Conservation (phyloP, 2,797 vertebrate genomes). For the Oreonectes daqikongensis region DNA sequence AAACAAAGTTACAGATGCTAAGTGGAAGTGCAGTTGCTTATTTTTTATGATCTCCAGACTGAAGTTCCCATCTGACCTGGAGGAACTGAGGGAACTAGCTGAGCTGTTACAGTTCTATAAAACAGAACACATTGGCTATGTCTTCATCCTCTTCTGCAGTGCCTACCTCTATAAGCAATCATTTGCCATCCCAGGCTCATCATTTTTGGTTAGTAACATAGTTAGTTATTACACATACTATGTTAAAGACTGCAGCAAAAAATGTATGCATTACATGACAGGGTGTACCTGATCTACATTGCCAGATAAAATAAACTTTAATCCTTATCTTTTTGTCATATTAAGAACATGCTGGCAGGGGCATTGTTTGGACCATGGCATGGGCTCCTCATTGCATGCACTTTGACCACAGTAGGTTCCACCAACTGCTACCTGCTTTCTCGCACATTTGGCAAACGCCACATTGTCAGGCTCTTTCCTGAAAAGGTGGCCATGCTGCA, state of each 20-base stretch:
- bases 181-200: slow-evolving; percentile 95
- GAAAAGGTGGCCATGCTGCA: slow-evolving; percentile 88
- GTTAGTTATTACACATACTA: no score
- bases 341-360: slow-evolving; percentile 79
- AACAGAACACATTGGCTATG: slow-evolving; percentile 82
- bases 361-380: slow-evolving; percentile 94
- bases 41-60: slow-evolving; percentile 66
- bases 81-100: slow-evolving; percentile 86
- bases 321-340: slow-evolving; percentile 2
- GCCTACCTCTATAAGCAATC: slow-evolving; percentile 97
- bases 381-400: slow-evolving; percentile 85
- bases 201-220: slow-evolving; percentile 85
- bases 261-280: neutral
- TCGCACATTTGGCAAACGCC: slow-evolving; percentile 83
- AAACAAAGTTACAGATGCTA: no score
- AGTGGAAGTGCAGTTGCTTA: no score
- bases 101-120: slow-evolving; percentile 86
- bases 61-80: slow-evolving; percentile 91
- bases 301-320: neutral
- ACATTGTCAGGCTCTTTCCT: slow-evolving; percentile 83
- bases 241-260: no score
- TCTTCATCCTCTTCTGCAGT: slow-evolving; percentile 89
- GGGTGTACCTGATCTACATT: neutral
- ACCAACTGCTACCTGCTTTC: slow-evolving; percentile 91
- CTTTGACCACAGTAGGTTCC: slow-evolving; percentile 86